Conservation (phyloP, 1,140 invertebrate genomes). For the Dendroctonus valens region DNA sequence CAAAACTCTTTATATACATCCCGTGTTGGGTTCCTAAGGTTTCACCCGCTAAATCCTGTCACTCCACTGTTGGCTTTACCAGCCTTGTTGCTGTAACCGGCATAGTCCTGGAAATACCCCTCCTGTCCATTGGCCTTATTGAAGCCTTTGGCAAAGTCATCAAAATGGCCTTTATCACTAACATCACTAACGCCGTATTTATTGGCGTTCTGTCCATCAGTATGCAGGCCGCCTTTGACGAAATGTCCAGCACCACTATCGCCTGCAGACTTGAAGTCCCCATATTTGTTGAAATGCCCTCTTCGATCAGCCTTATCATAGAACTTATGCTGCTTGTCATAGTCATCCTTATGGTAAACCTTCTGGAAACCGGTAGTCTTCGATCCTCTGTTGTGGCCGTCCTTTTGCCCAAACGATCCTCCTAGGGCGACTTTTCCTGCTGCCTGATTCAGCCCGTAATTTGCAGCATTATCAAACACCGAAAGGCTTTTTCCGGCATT, state of each 20-base stretch:
- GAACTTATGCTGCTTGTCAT: slow-evolving; percentile 70
- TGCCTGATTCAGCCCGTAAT: slow-evolving; percentile 49
- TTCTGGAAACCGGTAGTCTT: slow-evolving; percentile 70
- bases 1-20: no score
- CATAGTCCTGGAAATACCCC: slow-evolving; percentile 31
- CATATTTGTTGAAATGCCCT: slow-evolving; percentile 61
- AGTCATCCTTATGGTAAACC: slow-evolving; percentile 71
- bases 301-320: slow-evolving; percentile 67
- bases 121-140: slow-evolving; percentile 29
- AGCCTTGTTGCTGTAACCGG: slow-evolving; percentile 27
- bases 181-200: slow-evolving; percentile 32
- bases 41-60: slow-evolving; percentile 13
- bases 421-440: slow-evolving; percentile 49
- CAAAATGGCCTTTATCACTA: slow-evolving; percentile 34
- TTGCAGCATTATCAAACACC: slow-evolving; percentile 48
- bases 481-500: slow-evolving; percentile 48
- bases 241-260: slow-evolving; percentile 51
- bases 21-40: no score
- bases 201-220: slow-evolving; percentile 29
- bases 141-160: slow-evolving; percentile 28
- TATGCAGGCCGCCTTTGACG: slow-evolving; percentile 50
- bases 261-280: slow-evolving; percentile 52
- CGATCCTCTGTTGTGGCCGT: slow-evolving; percentile 63
- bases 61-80: slow-evolving; percentile 22
- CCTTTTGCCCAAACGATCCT: slow-evolving; percentile 50